phyloP scores from a whole-genome alignment of 53 echinoderm and acorn worm species.

The Zoroaster sp. region DNA sequence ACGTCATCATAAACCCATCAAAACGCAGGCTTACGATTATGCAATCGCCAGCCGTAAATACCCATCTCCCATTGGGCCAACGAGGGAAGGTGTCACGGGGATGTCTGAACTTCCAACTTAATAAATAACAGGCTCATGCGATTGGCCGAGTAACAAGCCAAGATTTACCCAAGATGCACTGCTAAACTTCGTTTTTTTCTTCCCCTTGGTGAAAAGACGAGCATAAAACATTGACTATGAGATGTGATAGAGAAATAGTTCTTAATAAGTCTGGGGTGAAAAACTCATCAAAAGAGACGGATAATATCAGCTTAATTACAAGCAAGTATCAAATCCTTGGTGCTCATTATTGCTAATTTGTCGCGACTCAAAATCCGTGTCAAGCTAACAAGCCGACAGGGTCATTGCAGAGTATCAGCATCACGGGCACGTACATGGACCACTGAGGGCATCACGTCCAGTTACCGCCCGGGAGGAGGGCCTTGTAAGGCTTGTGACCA shows the following conservation, averaged over 20 bases:
- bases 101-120: background rate
- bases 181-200: background rate
- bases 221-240: background rate
- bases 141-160: background rate
- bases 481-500: conserved; percentile 41
- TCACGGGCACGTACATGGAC: conserved; percentile 20
- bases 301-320: conserved; percentile 11
- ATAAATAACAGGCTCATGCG: background rate
- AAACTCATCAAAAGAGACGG: background rate
- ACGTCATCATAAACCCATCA: conserved; percentile 38
- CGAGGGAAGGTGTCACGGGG: background rate
- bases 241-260: background rate
- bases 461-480: conserved; percentile 25
- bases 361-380: background rate
- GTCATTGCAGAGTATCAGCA: background rate
- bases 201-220: background rate
- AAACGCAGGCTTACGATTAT: background rate
- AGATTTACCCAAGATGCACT: conserved; percentile 28
- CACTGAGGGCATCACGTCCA: background rate
- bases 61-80: conserved; percentile 9
- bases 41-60: background rate
- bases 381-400: background rate
- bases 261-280: background rate
- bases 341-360: background rate
- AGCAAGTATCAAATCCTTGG: background rate